A percentile compares a stretch with the other conserved stretches of the same genome.
phyloP scores from a whole-genome alignment of 2,888 invertebrate genomes.

The Periphyllus acericola region DNA sequence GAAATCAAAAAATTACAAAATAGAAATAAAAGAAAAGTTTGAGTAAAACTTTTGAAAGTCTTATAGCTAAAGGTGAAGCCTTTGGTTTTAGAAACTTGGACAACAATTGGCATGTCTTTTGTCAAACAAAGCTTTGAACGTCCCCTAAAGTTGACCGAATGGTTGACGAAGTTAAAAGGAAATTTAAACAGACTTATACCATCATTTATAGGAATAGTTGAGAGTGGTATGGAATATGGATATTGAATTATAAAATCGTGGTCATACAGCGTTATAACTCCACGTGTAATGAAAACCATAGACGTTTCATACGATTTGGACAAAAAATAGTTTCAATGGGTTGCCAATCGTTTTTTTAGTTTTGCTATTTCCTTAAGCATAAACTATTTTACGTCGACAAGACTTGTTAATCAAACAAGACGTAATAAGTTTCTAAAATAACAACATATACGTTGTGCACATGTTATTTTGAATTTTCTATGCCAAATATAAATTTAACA shows the following conservation, averaged over 20 bases:
- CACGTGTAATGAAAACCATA: too few relatives aligned
- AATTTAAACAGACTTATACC: constrained; percentile 1
- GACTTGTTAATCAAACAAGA: too few relatives aligned
- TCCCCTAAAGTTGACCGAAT: constrained; percentile 20
- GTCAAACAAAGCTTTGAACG: constrained; percentile 21
- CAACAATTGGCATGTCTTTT: constrained; percentile 41
- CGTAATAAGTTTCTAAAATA: too few relatives aligned
- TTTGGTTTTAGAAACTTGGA: constrained; percentile 14
- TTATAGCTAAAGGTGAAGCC: constrained; percentile 10
- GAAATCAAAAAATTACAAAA: background rate
- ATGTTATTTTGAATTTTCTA: too few relatives aligned
- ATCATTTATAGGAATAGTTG: background rate
- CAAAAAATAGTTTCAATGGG: too few relatives aligned
- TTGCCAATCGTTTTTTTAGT: too few relatives aligned
- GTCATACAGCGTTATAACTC: background rate
- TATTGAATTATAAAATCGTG: background rate
- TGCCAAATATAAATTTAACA: too few relatives aligned
- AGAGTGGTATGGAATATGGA: background rate
- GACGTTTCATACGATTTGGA: too few relatives aligned
- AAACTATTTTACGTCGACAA: too few relatives aligned
- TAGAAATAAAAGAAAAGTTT: background rate
- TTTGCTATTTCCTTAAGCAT: too few relatives aligned
- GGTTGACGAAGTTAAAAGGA: background rate
- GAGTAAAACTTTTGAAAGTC: background rate
- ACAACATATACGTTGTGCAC: too few relatives aligned